A percentile compares a stretch with the other conserved stretches of the same genome.
Conservation (phyloP, 2,113 vertebrate genomes). For the Bolborhynchus lineola region DNA sequence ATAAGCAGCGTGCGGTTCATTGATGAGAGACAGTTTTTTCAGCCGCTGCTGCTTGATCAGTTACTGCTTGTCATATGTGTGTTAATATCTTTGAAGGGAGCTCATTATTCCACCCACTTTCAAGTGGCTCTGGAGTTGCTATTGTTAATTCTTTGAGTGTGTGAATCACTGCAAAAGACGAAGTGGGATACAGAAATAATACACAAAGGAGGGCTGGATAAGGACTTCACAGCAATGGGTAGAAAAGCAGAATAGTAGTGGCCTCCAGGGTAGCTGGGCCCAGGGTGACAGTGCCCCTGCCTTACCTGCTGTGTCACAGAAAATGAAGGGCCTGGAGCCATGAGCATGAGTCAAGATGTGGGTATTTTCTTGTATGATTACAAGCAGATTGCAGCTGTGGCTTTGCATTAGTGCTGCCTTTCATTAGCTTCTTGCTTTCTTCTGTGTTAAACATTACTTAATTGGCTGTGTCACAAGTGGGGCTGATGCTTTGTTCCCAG, state of each 20-base stretch:
- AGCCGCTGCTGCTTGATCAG: neutral
- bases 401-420: slow-evolving; percentile 49
- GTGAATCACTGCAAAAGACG: slow-evolving; percentile 8
- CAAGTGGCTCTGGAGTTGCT: slow-evolving; percentile 21
- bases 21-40: neutral
- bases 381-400: neutral
- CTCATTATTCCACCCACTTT: slow-evolving; percentile 58
- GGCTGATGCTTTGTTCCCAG: neutral
- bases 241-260: neutral
- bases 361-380: neutral
- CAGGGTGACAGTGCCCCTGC: neutral
- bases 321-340: neutral
- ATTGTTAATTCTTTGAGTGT: slow-evolving; percentile 28
- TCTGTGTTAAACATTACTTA: slow-evolving; percentile 33
- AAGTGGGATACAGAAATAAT: neutral
- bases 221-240: neutral
- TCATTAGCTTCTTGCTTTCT: slow-evolving; percentile 41
- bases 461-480: slow-evolving; percentile 13
- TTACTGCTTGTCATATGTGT: neutral
- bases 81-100: slow-evolving; percentile 22
- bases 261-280: neutral
- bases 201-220: neutral
- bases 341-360: neutral
- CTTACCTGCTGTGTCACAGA: neutral
- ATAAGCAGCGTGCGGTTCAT: neutral